phyloP scores from a whole-genome alignment of 1,140 invertebrate species.

The Brevipalpus yothersi region DNA sequence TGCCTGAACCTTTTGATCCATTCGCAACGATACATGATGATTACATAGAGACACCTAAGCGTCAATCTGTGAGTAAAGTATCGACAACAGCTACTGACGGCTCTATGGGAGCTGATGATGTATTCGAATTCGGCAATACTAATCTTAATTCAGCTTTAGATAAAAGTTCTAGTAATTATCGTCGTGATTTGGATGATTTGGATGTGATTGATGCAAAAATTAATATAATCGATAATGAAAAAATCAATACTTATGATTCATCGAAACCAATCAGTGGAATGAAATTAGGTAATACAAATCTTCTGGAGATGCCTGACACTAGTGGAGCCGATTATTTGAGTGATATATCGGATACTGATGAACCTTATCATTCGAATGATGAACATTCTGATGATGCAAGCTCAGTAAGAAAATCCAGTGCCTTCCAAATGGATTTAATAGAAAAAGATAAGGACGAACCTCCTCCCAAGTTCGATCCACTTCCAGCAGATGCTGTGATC shows the following conservation, averaged over 20 bases:
- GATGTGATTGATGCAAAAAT: too few relatives aligned
- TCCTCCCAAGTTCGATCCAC: background rate
- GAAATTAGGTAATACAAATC: background rate
- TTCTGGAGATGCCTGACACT: background rate
- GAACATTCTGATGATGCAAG: background rate
- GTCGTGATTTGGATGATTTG: too few relatives aligned
- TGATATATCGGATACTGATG: conserved; percentile 3
- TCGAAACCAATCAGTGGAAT: too few relatives aligned
- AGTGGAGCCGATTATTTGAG: background rate
- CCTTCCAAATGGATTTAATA: conserved; percentile 5
- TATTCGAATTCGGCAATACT: background rate
- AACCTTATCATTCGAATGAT: background rate
- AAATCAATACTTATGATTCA: too few relatives aligned
- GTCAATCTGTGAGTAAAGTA: background rate
- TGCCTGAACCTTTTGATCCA: conserved; percentile 7
- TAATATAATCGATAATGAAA: too few relatives aligned
- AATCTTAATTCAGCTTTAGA: too few relatives aligned
- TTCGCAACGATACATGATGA: conserved; percentile 11
- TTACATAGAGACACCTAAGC: background rate
- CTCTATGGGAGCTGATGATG: background rate
- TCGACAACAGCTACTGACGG: background rate
- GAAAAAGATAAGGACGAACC: background rate
- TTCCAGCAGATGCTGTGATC: background rate
- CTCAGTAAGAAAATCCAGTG: conserved; percentile 1
- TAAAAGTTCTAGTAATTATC: too few relatives aligned